Conservation (phyloP, 2,113 vertebrate genomes). For the Ceyx cyanopectus region DNA sequence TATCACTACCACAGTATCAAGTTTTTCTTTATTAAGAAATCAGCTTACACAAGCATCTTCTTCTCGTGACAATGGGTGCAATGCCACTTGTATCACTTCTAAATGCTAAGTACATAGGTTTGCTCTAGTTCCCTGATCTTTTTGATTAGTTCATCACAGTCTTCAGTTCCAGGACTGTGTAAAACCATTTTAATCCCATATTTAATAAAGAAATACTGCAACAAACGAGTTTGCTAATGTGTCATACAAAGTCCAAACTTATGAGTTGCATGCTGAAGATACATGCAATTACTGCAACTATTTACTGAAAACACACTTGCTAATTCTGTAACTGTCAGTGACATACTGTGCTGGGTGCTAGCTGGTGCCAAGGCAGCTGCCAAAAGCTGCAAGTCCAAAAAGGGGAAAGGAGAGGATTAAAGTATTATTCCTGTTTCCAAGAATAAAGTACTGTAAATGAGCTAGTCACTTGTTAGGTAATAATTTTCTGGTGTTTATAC, state of each 20-base stretch:
- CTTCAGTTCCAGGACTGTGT: not conserved
- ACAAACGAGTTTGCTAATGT: not conserved
- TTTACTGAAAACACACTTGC: conserved; percentile 41
- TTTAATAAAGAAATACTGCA: not conserved
- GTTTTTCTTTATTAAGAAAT: conserved; percentile 33
- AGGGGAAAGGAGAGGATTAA: conserved; percentile 45
- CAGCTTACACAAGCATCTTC: not conserved
- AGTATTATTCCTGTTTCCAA: conserved; percentile 40
- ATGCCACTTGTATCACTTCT: not conserved
- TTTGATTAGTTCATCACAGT: not conserved
- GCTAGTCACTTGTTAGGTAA: conserved; percentile 36
- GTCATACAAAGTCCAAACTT: not conserved
- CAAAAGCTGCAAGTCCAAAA: conserved; percentile 41
- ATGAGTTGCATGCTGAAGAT: not conserved
- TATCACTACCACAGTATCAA: not conserved
- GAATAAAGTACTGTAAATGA: conserved; percentile 62
- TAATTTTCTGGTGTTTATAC: conserved; percentile 59
- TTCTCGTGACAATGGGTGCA: not conserved
- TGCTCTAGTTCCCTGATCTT: not conserved
- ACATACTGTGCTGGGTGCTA: conserved; percentile 13
- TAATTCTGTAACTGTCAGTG: conserved; percentile 29
- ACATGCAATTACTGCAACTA: conserved; percentile 16
- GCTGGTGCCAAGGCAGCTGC: conserved; percentile 36
- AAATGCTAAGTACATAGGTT: not conserved
- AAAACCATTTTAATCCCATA: not conserved